Evolutionary conservation across 2,888 invertebrate species (phyloP), one percentile per base, ranked within the genome.

Genomic region (Perithous albicinctus): DNA sequence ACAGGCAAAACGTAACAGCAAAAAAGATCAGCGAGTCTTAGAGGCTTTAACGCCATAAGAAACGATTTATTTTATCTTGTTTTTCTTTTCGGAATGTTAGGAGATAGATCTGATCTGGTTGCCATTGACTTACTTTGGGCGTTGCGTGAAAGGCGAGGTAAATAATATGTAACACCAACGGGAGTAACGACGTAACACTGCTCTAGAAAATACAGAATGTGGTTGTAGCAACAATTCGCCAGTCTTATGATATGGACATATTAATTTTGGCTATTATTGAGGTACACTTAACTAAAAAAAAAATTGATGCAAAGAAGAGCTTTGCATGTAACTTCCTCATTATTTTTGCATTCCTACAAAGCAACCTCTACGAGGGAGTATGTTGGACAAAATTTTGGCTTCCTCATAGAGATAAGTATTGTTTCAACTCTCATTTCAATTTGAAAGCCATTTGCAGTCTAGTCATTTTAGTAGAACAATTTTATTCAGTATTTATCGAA

Each of bases 111-210:
- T 20, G 15, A n/a, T 67, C 51, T 51, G 20, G 23, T 23, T 73
- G 73, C 66, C 78, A 78, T 78, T 78, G 78, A 73, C 72, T 78
- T 67, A 67, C 72, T 67, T 67, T 38, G 38, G 20, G 41, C 66
- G 15, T 73, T 73, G 61, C 66, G 66, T 51, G 48, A 78, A 59
- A 61, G 67, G 61, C 54, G 43, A 48, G 56, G 59, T 48, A 67
- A 61, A 64, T 51, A 48, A 78, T 51, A 32, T 26, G 41, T 61
- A 43, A 78, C n/a, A 8, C 20, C 2, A 38, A 15, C 35, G 1
- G 43, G 10, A 10, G 1, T 48, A 51, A 46, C 48, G 48, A 46
- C 48, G 48, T 48, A 48, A 48, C 8, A 23, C 0, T 43, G n/a
- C 1, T 12, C 12, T 41, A 3, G n/a, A 41, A 41, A 12, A 41